phyloP scores from a whole-genome alignment of 2,113 vertebrate genomes.

The Hystrix brachyura region DNA sequence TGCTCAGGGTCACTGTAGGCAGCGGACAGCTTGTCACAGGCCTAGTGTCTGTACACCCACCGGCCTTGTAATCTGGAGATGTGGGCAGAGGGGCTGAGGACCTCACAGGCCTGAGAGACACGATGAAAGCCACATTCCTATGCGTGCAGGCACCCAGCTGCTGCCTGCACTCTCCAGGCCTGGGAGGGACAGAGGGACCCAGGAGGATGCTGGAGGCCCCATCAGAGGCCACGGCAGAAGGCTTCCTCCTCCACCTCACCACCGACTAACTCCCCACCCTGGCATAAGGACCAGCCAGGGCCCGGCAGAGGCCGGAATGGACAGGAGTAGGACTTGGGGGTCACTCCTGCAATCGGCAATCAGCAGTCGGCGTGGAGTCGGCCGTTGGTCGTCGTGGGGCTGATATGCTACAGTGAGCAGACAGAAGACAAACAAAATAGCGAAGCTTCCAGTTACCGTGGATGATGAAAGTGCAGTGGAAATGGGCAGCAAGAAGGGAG shows the following conservation, averaged over 20 bases:
- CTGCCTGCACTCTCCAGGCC: background rate
- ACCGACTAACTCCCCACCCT: background rate
- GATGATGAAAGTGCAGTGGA: background rate
- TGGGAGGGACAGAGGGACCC: background rate
- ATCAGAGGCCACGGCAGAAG: background rate
- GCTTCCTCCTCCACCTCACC: background rate
- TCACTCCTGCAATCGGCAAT: background rate
- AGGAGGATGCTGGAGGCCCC: background rate
- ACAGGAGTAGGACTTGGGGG: background rate
- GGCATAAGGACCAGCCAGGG: background rate
- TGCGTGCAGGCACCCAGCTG: background rate
- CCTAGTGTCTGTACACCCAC: background rate
- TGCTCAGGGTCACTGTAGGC: background rate
- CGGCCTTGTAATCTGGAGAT: background rate
- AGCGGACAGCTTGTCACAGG: background rate
- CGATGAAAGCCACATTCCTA: background rate
- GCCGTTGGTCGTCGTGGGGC: background rate
- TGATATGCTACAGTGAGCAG: background rate
- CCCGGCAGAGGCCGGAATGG: background rate
- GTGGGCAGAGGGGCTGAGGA: background rate
- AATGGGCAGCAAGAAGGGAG: background rate
- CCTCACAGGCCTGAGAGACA: background rate
- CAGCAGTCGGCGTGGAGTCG: background rate
- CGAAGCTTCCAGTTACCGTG: background rate
- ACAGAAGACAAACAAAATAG: background rate